phyloP scores from a whole-genome alignment of 2,888 invertebrate genomes.

The Myathropa florea region DNA sequence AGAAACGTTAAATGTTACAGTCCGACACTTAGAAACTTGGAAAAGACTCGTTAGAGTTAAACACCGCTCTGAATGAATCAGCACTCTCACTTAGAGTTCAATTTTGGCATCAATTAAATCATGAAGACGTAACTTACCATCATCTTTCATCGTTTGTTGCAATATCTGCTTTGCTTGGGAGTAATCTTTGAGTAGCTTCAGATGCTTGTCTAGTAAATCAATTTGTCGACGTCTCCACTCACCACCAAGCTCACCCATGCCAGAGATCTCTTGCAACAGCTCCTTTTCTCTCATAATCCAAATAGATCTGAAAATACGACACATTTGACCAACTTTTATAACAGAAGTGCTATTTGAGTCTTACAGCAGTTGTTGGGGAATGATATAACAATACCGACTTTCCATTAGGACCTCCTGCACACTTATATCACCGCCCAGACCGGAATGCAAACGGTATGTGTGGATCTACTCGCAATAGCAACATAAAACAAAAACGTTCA shows the following conservation, averaged over 20 bases:
- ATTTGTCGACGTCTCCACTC: slow-evolving; percentile 92
- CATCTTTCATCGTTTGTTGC: slow-evolving; percentile 80
- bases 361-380: slow-evolving; percentile 94
- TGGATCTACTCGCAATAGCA: slow-evolving; percentile 81
- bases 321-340: not conserved
- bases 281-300: slow-evolving; percentile 96
- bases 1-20: not conserved
- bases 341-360: slow-evolving; percentile 77
- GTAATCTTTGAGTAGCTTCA: slow-evolving; percentile 91
- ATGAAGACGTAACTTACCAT: slow-evolving; percentile 64
- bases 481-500: not conserved
- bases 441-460: slow-evolving; percentile 94
- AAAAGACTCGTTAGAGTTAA: too few species aligned
- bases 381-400: slow-evolving; percentile 90
- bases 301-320: slow-evolving; percentile 84
- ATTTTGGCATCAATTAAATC: not conserved
- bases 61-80: too few species aligned
- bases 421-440: slow-evolving; percentile 94
- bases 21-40: too few species aligned
- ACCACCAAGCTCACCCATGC: slow-evolving; percentile 92
- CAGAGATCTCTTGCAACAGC: slow-evolving; percentile 92
- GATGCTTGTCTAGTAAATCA: slow-evolving; percentile 90
- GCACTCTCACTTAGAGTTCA: too few species aligned
- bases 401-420: slow-evolving; percentile 97
- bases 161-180: slow-evolving; percentile 92